Base-by-base conservation (phyloP, 2,888 invertebrate genomes). In the Capitulum mitella region DNA sequence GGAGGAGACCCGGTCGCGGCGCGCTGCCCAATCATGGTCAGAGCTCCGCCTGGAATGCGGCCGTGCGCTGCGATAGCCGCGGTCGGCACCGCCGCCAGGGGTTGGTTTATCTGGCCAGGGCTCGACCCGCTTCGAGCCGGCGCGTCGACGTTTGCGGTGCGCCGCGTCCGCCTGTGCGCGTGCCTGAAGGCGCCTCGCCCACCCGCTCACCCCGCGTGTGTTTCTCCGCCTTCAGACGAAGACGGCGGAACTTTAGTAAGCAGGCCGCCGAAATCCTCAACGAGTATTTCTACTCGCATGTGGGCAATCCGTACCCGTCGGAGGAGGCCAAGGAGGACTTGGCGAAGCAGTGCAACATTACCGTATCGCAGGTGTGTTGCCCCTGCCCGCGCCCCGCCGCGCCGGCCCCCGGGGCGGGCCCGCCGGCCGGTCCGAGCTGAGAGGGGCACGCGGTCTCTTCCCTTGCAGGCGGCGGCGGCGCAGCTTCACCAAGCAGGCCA, bases 321-420 rank as follows among this genome's bases (percentile, higher is more conserved):
- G 99, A 99, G 89, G 99, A 99, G 88, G 98, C 98, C 82, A 99
- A 99, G 88, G 99, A 99, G 88, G 99, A 99, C 86, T 90, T 99
- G 86, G 99, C 99, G 79, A 90, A 98, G 87, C 98, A 98, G 87
- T 99, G 99, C 88, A 96, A 97, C 86, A 99, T 99, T 86, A 98
- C 99, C 80, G 96, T 97, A 80, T 94, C 94, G 80, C 95, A 95
- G 91, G 97, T 97, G 84, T 87, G 87, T 83, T 26, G 74, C 75
- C 34, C 64, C 26, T 37, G 43, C 48, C 51, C 8, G 61, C 48
- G 40, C 51, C 75, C 64, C 46, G 51, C n/a, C n/a, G 32, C n/a
- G 64, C 14, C 10, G 16, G 43, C 29, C 46, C 64, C 78, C 10
- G n/a, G 26, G 43, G 29, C 43, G 29, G 19, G n/a, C 77, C 3